These are phyloP conservation scores for Drosophila nigromelanica DNA, from an alignment of 1,140 invertebrate species.

Conservation along the genomic window DNA sequence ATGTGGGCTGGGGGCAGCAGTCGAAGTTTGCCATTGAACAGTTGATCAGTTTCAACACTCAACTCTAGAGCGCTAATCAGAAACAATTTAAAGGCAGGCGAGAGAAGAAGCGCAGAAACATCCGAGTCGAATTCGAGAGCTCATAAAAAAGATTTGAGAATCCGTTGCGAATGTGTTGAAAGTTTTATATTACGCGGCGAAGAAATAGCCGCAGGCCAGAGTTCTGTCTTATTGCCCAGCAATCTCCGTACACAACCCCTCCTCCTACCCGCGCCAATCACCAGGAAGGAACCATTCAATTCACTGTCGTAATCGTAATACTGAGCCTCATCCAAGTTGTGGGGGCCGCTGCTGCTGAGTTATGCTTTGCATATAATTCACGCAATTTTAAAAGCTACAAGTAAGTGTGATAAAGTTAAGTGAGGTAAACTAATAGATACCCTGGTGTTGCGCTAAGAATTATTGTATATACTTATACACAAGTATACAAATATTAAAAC, in stretches of 20 bases:
- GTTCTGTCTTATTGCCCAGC: slow-evolving; percentile 24
- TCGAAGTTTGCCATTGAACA: slow-evolving; percentile 21
- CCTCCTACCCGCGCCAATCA: background rate
- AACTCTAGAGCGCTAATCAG: slow-evolving; percentile 56
- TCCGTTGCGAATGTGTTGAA: slow-evolving; percentile 73
- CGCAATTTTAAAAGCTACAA: slow-evolving; percentile 68
- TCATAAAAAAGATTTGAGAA: slow-evolving; percentile 59
- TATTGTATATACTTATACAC: too few species aligned
- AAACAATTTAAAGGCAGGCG: slow-evolving; percentile 61
- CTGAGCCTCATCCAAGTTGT: slow-evolving; percentile 2
- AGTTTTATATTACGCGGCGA: slow-evolving; percentile 51
- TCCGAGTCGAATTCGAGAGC: background rate
- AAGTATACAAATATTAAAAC: too few species aligned
- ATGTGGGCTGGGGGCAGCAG: background rate
- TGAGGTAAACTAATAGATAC: background rate
- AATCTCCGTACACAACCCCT: background rate
- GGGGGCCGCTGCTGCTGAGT: slow-evolving; percentile 34
- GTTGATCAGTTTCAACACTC: slow-evolving; percentile 1
- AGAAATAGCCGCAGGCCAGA: slow-evolving; percentile 42
- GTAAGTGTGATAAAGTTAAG: background rate
- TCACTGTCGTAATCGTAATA: background rate
- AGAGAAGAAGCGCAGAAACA: background rate
- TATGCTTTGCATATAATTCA: slow-evolving; percentile 75
- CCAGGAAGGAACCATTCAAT: background rate
- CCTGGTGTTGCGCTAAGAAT: background rate